phyloP scores from a whole-genome alignment of 2,113 vertebrate genomes.

The Cinclus cinclus region DNA sequence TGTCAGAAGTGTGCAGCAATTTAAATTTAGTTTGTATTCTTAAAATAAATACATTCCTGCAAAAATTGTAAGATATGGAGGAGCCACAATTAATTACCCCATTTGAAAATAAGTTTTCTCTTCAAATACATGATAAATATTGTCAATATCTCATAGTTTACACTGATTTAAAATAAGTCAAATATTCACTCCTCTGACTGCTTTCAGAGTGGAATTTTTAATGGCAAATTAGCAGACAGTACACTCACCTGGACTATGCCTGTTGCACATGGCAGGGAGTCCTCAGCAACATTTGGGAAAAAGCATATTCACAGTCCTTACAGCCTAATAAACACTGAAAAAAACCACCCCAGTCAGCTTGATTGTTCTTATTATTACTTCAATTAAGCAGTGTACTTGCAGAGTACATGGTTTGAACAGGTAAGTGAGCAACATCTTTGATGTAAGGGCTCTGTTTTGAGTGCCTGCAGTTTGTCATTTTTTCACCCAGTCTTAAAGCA shows the following conservation, averaged over 20 bases:
- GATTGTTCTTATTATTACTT: neutral
- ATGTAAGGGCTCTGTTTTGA: neutral
- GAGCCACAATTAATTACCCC: neutral
- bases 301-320: neutral
- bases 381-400: neutral
- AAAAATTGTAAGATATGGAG: neutral
- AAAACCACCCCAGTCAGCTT: neutral
- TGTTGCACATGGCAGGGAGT: neutral
- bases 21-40: neutral
- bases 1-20: neutral
- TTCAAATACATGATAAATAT: neutral
- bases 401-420: neutral
- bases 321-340: neutral
- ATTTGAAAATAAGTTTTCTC: neutral
- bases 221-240: neutral
- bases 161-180: neutral
- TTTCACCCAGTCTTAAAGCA: neutral
- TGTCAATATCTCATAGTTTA: neutral
- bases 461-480: neutral
- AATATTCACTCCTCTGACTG: neutral
- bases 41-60: neutral
- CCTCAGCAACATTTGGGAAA: neutral
- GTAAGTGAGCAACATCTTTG: neutral
- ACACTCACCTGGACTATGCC: neutral
- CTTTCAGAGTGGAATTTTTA: neutral